Percentiles rank a stretch among this genome's conserved stretches.
Conservation (phyloP, 2,888 invertebrate genomes). For the Beris chalybata region DNA sequence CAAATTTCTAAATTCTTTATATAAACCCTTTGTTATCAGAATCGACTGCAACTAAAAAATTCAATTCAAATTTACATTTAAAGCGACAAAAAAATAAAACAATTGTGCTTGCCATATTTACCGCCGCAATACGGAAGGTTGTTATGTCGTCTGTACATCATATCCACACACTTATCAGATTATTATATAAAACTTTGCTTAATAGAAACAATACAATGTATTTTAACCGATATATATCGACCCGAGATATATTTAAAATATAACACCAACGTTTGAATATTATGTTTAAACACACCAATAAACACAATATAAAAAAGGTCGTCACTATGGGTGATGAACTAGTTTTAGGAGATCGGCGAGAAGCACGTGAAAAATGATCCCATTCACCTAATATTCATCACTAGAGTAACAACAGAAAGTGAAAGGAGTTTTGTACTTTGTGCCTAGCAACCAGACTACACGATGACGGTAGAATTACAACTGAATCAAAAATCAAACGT, state of each 20-base stretch:
- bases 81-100: not conserved
- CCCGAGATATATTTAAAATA: constrained; percentile 20
- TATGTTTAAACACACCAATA: constrained; percentile 10
- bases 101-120: constrained; percentile 46
- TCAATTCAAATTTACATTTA: too few relatives aligned
- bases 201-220: not conserved
- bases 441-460: constrained; percentile 55
- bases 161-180: constrained; percentile 20
- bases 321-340: constrained; percentile 45
- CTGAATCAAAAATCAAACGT: constrained; percentile 57
- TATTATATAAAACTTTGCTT: not conserved
- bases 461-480: constrained; percentile 58
- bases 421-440: constrained; percentile 44
- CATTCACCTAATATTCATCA: constrained; percentile 41
- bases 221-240: not conserved
- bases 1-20: too few relatives aligned
- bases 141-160: constrained; percentile 56
- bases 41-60: too few relatives aligned
- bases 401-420: constrained; percentile 42
- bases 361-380: constrained; percentile 42
- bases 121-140: constrained; percentile 56
- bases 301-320: constrained; percentile 38
- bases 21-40: too few relatives aligned
- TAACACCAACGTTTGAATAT: constrained; percentile 6
- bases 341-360: constrained; percentile 39